Evolutionary conservation across 1,140 invertebrate genomes (phyloP).

Genomic region (Bombus confusus): DNA sequence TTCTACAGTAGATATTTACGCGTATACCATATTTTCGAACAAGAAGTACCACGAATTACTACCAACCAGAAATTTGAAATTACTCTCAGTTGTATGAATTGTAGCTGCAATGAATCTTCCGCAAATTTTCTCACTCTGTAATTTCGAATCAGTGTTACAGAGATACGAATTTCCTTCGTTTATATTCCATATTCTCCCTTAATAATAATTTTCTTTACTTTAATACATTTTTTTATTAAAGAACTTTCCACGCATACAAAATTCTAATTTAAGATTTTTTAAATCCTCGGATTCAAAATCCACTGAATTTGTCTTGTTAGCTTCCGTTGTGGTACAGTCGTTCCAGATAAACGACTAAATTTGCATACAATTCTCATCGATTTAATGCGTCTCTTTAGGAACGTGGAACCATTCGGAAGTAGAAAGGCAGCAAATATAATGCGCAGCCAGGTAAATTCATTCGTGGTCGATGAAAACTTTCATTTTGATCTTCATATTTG

Average conservation of each 20-base stretch:
- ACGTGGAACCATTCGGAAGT: conserved; percentile 17
- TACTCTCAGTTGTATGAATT: not conserved
- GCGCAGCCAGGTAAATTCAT: conserved; percentile 14
- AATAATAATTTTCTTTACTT: too few relatives aligned
- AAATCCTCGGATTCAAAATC: too few relatives aligned
- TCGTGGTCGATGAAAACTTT: not conserved
- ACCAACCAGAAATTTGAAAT: not conserved
- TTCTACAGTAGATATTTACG: not conserved
- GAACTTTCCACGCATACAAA: too few relatives aligned
- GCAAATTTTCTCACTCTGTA: not conserved
- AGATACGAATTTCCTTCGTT: not conserved
- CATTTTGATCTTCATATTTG: conserved; percentile 33
- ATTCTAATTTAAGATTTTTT: too few relatives aligned
- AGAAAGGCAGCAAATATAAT: conserved; percentile 10
- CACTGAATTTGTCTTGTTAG: too few relatives aligned
- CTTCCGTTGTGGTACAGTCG: not conserved
- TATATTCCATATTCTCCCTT: too few relatives aligned
- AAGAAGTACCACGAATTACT: not conserved
- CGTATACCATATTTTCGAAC: not conserved
- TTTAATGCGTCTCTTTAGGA: conserved; percentile 39
- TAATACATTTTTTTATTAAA: too few relatives aligned
- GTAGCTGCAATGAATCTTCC: too few relatives aligned
- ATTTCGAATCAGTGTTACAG: not conserved
- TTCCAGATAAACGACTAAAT: conserved; percentile 39
- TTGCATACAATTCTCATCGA: conserved; percentile 51